Evolutionary conservation across 2,888 invertebrate species (phyloP).

Genomic region (Caradrina kadenii): DNA sequence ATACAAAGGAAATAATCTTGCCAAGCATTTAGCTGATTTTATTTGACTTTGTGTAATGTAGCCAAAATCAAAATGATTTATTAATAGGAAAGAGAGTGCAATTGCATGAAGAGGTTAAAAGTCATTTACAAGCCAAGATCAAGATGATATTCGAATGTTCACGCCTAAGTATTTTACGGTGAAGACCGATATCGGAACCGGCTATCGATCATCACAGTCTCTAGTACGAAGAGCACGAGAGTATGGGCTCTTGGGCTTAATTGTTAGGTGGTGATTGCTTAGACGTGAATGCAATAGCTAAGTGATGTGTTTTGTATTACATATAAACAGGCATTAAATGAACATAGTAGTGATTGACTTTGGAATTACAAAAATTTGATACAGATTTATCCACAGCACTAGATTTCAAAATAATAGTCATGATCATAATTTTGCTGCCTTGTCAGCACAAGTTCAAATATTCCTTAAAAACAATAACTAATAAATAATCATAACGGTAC

Average conservation of each 20-base stretch:
- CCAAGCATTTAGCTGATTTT: background rate
- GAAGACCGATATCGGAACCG: too few species aligned
- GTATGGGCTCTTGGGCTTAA: background rate
- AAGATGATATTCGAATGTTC: too few species aligned
- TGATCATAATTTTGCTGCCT: background rate
- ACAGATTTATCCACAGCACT: conserved; percentile 35
- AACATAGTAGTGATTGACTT: conserved; percentile 24
- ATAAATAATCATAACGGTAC: conserved; percentile 22
- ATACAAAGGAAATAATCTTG: background rate
- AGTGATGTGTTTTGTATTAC: background rate
- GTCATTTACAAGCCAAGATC: too few species aligned
- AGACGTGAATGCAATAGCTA: background rate
- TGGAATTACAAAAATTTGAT: conserved; percentile 30
- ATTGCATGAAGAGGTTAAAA: background rate
- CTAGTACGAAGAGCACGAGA: too few species aligned
- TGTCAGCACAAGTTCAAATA: background rate
- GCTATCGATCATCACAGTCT: too few species aligned
- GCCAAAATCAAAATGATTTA: background rate
- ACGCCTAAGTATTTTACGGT: too few species aligned
- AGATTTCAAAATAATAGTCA: conserved; percentile 11
- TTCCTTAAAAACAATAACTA: conserved; percentile 22
- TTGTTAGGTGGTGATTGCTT: background rate
- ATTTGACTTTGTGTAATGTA: background rate
- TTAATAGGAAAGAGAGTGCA: background rate
- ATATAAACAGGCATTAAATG: conserved; percentile 44